Evolutionary conservation across 2,797 vertebrate species (phyloP).

Genomic region (Linurgus olivaceus): DNA sequence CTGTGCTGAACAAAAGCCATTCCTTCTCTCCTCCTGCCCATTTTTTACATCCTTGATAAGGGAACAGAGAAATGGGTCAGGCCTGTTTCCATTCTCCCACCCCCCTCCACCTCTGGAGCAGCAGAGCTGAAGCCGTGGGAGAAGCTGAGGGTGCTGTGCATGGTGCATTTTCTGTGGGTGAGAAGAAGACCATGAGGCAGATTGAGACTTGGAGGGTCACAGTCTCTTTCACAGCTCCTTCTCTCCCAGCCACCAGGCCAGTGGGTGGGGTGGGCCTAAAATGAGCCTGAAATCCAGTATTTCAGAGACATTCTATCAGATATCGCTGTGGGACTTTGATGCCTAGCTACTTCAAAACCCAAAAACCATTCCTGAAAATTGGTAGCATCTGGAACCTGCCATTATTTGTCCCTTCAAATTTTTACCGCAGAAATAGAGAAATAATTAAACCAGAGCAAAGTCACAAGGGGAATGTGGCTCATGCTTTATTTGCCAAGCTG

Average conservation of each 20-base stretch:
- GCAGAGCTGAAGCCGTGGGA: neutral
- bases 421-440: neutral
- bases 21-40: neutral
- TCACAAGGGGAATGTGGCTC: neutral
- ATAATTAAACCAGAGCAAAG: neutral
- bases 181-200: neutral
- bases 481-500: neutral
- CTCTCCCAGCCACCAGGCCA: neutral
- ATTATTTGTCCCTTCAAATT: neutral
- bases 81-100: neutral
- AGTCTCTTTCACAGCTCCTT: neutral
- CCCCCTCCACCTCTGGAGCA: rapidly evolving
- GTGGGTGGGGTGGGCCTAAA: neutral
- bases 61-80: neutral
- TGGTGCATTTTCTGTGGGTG: neutral
- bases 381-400: neutral
- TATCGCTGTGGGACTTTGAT: rapidly evolving
- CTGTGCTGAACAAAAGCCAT: neutral
- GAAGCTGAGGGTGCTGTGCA: neutral
- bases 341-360: neutral
- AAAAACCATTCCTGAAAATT: neutral
- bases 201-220: neutral
- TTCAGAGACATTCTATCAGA: neutral
- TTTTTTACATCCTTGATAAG: neutral
- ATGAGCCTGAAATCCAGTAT: neutral